Conservation (phyloP, 2,113 vertebrate genomes). For the Myrmecobius fasciatus region DNA sequence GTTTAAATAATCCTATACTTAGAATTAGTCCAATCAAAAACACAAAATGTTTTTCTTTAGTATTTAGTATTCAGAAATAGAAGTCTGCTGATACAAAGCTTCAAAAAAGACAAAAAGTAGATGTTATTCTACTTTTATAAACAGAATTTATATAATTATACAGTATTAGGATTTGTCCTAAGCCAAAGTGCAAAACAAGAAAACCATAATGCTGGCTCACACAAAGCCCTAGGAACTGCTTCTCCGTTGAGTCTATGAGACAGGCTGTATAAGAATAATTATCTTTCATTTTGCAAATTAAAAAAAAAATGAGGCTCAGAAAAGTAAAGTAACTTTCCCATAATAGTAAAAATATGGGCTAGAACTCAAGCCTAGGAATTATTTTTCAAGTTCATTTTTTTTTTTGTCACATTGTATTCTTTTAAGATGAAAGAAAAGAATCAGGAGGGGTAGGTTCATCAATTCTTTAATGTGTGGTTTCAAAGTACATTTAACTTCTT, state of each 20-base stretch:
- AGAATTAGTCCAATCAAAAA: conserved; percentile 39
- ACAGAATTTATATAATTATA: conserved; percentile 24
- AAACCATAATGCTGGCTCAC: background rate
- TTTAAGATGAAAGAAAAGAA: conserved; percentile 38
- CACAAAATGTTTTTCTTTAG: conserved; percentile 20
- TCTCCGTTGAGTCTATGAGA: background rate
- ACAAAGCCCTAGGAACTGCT: background rate
- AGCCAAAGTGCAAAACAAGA: conserved; percentile 56
- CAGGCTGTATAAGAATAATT: background rate
- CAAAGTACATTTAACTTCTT: conserved; percentile 38
- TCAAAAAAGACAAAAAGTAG: conserved; percentile 24
- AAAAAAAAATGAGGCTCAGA: background rate
- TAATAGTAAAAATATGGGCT: background rate
- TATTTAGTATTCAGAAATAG: conserved; percentile 16
- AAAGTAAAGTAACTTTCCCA: background rate
- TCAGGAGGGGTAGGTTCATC: conserved; percentile 23
- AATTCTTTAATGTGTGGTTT: conserved; percentile 42
- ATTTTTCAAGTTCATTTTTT: background rate
- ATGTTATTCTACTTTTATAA: conserved; percentile 51
- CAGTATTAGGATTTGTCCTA: conserved; percentile 32
- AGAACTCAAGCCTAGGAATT: background rate
- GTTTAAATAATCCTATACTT: background rate
- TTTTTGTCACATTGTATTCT: background rate
- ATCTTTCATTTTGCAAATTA: background rate
- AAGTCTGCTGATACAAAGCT: background rate